These are phyloP conservation scores for Serranus cabrilla DNA, from an alignment of 2,797 vertebrate species.

Conservation along the genomic window DNA sequence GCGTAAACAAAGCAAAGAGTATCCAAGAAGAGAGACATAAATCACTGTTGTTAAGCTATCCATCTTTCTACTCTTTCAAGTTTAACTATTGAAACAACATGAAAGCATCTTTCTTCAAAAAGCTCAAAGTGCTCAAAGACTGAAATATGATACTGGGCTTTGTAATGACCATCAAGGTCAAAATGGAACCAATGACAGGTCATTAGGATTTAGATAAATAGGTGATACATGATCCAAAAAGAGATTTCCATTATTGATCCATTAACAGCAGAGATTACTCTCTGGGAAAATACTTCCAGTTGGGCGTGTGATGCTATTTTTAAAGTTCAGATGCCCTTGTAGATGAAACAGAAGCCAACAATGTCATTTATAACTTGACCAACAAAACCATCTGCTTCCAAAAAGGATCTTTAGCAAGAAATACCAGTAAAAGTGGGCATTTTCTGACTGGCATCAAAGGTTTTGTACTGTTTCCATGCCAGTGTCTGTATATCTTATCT, in stretches of 20 bases:
- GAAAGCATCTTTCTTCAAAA: slow-evolving; percentile 67
- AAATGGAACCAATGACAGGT: slow-evolving; percentile 49
- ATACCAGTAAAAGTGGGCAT: slow-evolving; percentile 13
- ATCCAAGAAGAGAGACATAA: slow-evolving; percentile 48
- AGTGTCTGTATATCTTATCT: slow-evolving; percentile 44
- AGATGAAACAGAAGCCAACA: slow-evolving; percentile 21
- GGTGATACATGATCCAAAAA: slow-evolving; percentile 51
- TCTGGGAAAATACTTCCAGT: slow-evolving; percentile 33
- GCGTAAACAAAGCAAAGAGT: slow-evolving; percentile 39
- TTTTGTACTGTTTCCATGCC: slow-evolving; percentile 22
- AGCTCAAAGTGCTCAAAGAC: slow-evolving; percentile 31
- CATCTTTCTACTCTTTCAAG: slow-evolving; percentile 47
- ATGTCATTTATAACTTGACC: slow-evolving; percentile 12
- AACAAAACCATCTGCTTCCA: slow-evolving; percentile 26
- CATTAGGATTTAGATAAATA: slow-evolving; percentile 65
- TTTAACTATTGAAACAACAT: slow-evolving; percentile 59
- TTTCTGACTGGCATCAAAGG: slow-evolving; percentile 19
- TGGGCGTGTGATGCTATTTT: slow-evolving; percentile 46
- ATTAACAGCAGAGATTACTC: slow-evolving; percentile 43
- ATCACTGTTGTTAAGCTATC: slow-evolving; percentile 43
- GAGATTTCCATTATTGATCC: slow-evolving; percentile 73
- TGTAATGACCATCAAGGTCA: slow-evolving; percentile 58
- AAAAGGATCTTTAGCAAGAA: slow-evolving; percentile 2
- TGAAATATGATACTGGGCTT: slow-evolving; percentile 63
- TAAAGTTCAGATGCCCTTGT: slow-evolving; percentile 39